A percentile compares a stretch with the other conserved stretches of the same genome.
Evolutionary conservation across 2,113 vertebrate species (phyloP).

Genomic region (Pseudopodoces humilis): DNA sequence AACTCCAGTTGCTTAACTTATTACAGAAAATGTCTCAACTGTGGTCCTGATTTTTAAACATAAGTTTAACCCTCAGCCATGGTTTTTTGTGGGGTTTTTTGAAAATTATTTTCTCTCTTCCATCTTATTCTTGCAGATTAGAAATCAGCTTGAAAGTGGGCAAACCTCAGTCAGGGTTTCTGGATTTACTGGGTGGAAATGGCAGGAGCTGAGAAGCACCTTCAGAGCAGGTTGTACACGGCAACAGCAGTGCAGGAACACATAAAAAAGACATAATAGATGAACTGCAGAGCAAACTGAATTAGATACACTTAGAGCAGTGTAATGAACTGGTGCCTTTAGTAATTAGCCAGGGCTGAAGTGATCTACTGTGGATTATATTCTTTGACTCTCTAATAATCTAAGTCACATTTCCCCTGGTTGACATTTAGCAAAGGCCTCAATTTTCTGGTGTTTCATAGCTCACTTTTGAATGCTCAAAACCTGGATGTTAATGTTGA

Average conservation of each 20-base stretch:
- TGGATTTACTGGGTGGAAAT: background rate
- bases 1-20: background rate
- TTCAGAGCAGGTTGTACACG: background rate
- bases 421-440: constrained; percentile 60
- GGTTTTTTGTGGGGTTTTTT: background rate
- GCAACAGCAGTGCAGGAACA: background rate
- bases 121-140: background rate
- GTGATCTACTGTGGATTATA: constrained; percentile 60
- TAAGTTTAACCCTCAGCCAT: accelerated
- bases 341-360: constrained; percentile 57
- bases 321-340: constrained; percentile 64
- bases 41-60: background rate
- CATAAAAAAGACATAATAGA: constrained; percentile 30
- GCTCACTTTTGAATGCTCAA: constrained; percentile 43
- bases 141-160: background rate
- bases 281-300: constrained; percentile 62
- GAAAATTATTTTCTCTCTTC: background rate
- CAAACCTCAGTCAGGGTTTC: background rate
- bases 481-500: constrained; percentile 32
- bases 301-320: constrained; percentile 49
- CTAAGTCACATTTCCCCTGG: constrained; percentile 54
- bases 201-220: background rate
- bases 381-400: constrained; percentile 64
- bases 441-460: constrained; percentile 48
- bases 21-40: background rate